These are phyloP conservation scores for Thaumatotibia leucotreta DNA, from an alignment of 1,140 invertebrate genomes.

Conservation along the genomic window DNA sequence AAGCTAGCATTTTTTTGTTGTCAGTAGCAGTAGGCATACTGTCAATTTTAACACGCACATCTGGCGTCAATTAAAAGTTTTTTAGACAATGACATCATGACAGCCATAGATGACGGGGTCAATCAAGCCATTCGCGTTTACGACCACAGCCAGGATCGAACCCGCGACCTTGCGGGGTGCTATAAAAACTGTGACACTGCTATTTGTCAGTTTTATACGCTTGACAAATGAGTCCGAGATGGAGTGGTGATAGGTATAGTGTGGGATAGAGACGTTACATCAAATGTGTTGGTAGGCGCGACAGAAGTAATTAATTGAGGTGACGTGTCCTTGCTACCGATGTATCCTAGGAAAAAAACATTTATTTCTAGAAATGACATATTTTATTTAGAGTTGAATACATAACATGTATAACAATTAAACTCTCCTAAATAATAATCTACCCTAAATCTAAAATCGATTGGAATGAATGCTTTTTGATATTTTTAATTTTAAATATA, in stretches of 20 bases:
- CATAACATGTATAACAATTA: too few species aligned
- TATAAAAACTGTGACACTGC: too few species aligned
- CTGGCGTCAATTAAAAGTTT: background rate
- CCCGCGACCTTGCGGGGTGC: background rate
- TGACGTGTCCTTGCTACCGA: background rate
- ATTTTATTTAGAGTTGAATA: too few species aligned
- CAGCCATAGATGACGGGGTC: background rate
- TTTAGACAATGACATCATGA: background rate
- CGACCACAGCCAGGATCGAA: background rate
- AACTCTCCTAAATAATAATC: too few species aligned
- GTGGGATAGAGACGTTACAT: background rate
- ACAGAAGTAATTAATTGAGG: background rate
- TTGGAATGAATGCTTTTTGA: too few species aligned
- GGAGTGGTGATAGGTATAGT: background rate
- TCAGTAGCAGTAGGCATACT: background rate
- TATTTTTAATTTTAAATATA: too few species aligned
- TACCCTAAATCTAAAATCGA: too few species aligned
- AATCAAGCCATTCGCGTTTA: background rate
- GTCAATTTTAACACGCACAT: background rate
- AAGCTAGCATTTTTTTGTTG: too few species aligned
- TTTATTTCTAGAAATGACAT: too few species aligned
- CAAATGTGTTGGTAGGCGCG: background rate
- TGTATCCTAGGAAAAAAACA: too few species aligned
- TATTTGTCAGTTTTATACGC: background rate
- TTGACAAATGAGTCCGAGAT: background rate